A percentile compares a stretch with the other conserved stretches of the same genome.
Evolutionary conservation across 2,113 vertebrate species (phyloP).

Genomic region (Hyla sarda): DNA sequence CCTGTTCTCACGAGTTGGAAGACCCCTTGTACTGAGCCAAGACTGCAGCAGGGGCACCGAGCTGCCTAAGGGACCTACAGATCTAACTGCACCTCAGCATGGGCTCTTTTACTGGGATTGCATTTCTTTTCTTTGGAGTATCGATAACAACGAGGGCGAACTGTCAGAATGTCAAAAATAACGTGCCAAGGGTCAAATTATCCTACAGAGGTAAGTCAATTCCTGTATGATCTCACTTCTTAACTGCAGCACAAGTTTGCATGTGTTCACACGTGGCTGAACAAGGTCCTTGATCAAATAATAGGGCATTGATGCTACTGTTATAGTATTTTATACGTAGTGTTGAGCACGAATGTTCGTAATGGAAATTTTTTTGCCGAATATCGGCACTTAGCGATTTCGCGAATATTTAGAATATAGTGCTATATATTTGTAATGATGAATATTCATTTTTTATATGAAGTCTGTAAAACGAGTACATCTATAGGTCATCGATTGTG

Average conservation of each 20-base stretch:
- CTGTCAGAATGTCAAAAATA: conserved; percentile 85
- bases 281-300: background rate
- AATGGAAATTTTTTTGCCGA: too few species aligned
- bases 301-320: background rate
- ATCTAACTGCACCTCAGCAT: conserved; percentile 75
- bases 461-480: background rate
- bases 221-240: conserved; percentile 53
- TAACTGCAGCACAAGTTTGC: conserved; percentile 43
- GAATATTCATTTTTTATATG: too few species aligned
- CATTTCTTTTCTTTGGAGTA: conserved; percentile 82
- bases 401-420: too few species aligned
- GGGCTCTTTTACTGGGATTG: conserved; percentile 83
- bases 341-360: too few species aligned
- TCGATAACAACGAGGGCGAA: conserved; percentile 75
- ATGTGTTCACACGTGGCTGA: conserved; percentile 27
- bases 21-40: conserved; percentile 72
- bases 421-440: too few species aligned
- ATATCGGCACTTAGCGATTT: too few species aligned
- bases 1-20: conserved; percentile 79
- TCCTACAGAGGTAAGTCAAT: conserved; percentile 91
- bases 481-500: background rate
- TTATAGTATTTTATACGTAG: background rate
- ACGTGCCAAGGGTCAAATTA: conserved; percentile 91
- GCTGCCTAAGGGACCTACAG: conserved; percentile 30
- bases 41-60: conserved; percentile 67